Base-by-base conservation (phyloP, 2,113 vertebrate species). In the Pandion haliaetus region DNA sequence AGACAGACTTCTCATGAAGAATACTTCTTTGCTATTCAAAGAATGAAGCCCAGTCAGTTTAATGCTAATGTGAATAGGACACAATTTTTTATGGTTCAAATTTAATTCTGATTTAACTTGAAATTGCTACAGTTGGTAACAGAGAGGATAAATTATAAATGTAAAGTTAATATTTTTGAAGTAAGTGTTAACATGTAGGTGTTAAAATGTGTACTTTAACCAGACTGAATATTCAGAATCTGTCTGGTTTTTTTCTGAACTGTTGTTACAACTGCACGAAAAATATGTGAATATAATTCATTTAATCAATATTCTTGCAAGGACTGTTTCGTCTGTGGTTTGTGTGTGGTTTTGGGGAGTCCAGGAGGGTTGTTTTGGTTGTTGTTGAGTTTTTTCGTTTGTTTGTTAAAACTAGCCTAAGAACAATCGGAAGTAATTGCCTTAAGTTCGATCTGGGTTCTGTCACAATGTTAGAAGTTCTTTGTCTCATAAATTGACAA, bases 401-500 rank as follows among this genome's bases (percentile, higher is more conserved):
- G 1, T 23, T 73, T 59, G 47, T 63, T 76, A 40, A 52, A 76
- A 58, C 7, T 50, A 84, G 71, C 55, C 38, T 77, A 86, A 93
- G 86, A 63, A 23, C 36, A 45, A 13, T 28, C 16, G 40, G 79
- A 96, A 97, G 82, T 87, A 92, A 94, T 94, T 58, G 24, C 69
- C 69, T 93, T 78, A 72, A 91, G 10, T 34, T 95, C 95, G 73
- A 74, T 96, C 61, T 95, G 91, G 82, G 78, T 89, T 90, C 72
- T 95, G 93, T 96, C 80, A 86, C 58, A 67, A 45, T 82, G 86
- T 92, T 93, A 80, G 83, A 97, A 8, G 45, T 84, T 95, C 67
- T 96, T 91, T 95, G 80, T 94, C 93, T 78, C 79, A 90, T 97
- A 70, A 83, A 88, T 87, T 86, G 87, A 91, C 72, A 74, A 45